Conservation (phyloP, 2,113 vertebrate species). For the Machaerirhynchus nigripectus region DNA sequence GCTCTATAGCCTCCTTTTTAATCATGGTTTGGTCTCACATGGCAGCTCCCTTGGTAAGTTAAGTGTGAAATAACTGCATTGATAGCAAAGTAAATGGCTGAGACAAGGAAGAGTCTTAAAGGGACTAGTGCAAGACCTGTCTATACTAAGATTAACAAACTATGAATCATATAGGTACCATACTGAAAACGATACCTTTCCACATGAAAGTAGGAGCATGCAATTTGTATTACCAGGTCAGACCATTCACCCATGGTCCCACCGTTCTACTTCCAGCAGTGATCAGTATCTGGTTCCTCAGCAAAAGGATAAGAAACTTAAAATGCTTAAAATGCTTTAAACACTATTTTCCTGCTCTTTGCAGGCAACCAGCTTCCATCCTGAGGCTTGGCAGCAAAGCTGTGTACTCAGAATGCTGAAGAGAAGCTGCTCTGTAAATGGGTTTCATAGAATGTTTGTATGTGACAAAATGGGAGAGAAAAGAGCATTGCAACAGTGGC, state of each 20-base stretch:
- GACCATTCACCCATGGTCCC: neutral
- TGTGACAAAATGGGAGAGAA: conserved; percentile 16
- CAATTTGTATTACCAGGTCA: neutral
- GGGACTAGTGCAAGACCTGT: neutral
- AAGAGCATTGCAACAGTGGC: neutral
- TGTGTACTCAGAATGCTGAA: conserved; percentile 11
- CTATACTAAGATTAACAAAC: neutral
- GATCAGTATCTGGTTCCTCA: neutral
- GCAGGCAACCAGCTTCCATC: neutral
- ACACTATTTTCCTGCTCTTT: conserved; percentile 11
- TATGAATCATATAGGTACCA: neutral
- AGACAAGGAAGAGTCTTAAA: neutral
- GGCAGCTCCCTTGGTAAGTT: neutral
- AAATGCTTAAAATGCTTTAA: neutral
- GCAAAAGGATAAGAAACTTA: neutral
- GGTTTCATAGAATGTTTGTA: neutral
- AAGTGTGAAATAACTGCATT: neutral
- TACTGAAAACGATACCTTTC: neutral
- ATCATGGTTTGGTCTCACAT: neutral
- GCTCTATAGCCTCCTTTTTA: neutral
- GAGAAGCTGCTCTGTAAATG: neutral
- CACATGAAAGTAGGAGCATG: neutral
- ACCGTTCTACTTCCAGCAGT: neutral
- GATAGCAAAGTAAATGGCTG: neutral
- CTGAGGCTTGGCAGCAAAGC: neutral